Percentiles rank a stretch among this genome's conserved stretches.
Evolutionary conservation across 2,113 vertebrate genomes (phyloP).

Genomic region (Cairina moschata): DNA sequence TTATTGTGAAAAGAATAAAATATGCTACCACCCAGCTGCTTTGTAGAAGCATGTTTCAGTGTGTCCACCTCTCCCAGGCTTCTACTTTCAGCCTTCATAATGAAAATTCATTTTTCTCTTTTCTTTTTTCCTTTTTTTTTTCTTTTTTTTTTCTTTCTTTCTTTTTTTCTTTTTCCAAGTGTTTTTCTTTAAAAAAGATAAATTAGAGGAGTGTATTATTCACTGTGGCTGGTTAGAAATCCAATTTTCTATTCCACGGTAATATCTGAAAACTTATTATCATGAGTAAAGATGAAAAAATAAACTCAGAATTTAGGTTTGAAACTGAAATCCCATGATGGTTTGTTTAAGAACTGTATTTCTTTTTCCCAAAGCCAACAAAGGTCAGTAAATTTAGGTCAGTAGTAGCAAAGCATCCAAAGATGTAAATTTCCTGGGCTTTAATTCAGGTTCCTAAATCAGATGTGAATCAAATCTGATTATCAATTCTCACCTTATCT

Average conservation of each 20-base stretch:
- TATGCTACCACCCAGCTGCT: not conserved
- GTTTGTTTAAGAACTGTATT: not conserved
- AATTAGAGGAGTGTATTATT: not conserved
- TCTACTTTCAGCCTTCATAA: not conserved
- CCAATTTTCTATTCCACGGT: not conserved
- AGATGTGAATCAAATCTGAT: fast-evolving
- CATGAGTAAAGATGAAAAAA: fast-evolving
- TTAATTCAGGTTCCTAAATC: not conserved
- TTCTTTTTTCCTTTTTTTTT: no score
- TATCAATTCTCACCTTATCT: not conserved
- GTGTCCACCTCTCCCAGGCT: not conserved
- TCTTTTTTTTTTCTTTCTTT: not conserved
- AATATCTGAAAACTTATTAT: not conserved
- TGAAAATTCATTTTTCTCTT: no score
- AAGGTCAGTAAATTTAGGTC: fast-evolving
- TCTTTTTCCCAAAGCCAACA: not conserved
- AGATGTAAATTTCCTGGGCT: not conserved
- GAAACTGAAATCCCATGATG: not conserved
- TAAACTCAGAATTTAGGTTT: not conserved
- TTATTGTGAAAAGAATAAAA: not conserved
- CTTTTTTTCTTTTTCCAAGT: not conserved
- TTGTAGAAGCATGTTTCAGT: not conserved
- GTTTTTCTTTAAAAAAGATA: not conserved
- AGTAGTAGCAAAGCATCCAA: not conserved
- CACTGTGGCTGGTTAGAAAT: not conserved